These are phyloP conservation scores for Halcyon badia DNA, from an alignment of 2,797 vertebrate genomes.

Conservation along the genomic window DNA sequence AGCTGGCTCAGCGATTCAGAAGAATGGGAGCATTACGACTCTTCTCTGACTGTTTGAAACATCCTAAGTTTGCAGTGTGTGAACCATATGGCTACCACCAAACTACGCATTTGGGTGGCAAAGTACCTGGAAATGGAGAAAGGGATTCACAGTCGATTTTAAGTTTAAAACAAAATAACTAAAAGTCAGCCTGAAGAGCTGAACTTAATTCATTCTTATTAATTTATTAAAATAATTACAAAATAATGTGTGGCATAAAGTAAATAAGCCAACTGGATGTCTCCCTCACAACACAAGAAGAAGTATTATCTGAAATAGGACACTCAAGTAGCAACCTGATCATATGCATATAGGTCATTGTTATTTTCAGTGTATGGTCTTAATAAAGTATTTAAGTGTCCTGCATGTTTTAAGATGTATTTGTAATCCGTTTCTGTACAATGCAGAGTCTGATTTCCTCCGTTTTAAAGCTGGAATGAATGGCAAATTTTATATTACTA, in stretches of 20 bases:
- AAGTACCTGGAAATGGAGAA: background rate
- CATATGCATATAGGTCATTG: accelerated
- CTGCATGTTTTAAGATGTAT: background rate
- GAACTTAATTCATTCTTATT: background rate
- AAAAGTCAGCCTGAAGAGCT: background rate
- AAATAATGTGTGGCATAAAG: background rate
- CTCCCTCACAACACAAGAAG: background rate
- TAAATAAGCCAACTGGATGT: background rate
- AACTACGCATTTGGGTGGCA: background rate
- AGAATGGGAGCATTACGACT: background rate
- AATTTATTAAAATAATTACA: background rate
- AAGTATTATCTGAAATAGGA: background rate
- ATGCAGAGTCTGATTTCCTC: background rate
- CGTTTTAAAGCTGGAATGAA: background rate
- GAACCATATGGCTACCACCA: background rate
- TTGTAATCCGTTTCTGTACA: background rate
- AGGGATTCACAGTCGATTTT: background rate
- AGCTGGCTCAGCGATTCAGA: background rate
- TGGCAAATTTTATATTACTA: background rate
- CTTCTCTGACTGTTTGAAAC: background rate
- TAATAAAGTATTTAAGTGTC: background rate
- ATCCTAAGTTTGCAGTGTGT: background rate
- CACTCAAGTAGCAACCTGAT: background rate
- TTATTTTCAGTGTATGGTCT: background rate
- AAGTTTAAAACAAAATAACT: background rate